Base-by-base conservation (phyloP, 2,113 vertebrate genomes). In the Aix galericulata region DNA sequence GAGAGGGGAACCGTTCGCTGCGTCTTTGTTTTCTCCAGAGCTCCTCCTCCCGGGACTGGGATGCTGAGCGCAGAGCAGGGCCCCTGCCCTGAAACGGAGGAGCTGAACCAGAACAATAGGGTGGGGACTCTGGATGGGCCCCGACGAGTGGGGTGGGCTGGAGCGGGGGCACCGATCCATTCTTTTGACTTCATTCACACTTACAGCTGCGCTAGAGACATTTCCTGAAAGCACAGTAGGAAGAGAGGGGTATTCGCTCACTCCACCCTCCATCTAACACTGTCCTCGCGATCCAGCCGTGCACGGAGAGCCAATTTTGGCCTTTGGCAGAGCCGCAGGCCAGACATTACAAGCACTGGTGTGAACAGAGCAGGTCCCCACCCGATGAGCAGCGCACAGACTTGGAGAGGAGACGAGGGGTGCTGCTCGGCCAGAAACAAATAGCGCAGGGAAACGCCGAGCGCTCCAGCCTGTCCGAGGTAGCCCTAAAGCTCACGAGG, bases 331-430 rank as follows among this genome's bases (percentile, higher is more conserved):
- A 91, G 86, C 89, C 44, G 91, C 89, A 79, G 96, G 98, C 97
- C 98, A 98, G 98, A 98, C 97, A 98, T 98, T 97, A 98, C 97
- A 89, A 97, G 96, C n/a, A 62, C 97, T 97, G 97, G 97, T 95
- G 96, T 88, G 97, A 97, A 94, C 91, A 96, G 94, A 89, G 59
- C 95, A 89, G 96, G 95, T 94, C 92, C 96, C 96, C 98, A 96
- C 97, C 98, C 98, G 89, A 97, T 91, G 94, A 97, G 96, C 96
- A 96, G 96, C 36, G 25, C 85, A 16, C 89, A 95, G 79, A 82
- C 94, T 96, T 77, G 96, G 96, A 96, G 91, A 59, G n/a, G 67
- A 93, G 68, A 84, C 50, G 55, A 87, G 50, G 85, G 90, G 73
- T 82, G 86, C 95, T 64, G 88, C 46, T 48, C 79, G 94, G 93